Evolutionary conservation across 2,797 vertebrate genomes (phyloP), one percentile per base, ranked within the genome.

Genomic region (Pantherophis alleghaniensis): DNA sequence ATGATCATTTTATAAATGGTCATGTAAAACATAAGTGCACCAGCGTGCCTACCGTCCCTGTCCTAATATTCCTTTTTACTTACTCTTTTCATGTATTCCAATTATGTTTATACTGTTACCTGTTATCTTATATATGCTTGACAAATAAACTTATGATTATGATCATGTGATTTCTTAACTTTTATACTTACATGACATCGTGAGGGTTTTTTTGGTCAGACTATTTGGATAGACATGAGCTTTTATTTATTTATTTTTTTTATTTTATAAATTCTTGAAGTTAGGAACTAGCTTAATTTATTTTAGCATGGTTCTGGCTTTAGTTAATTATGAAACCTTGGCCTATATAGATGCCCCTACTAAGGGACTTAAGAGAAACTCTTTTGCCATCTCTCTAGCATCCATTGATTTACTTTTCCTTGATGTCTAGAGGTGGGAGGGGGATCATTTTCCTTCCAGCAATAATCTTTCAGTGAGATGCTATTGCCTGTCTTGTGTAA

Each of bases 391-490:
- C 96, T 96, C 55, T 96, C 96, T 95, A 95, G 96, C 94, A 94
- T 96, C 96, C 89, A 96, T 94, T 97, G 97, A 97, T 97, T 96
- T 97, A 97, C 95, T 96, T 97, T 92, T 91, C 96, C 96, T 94
- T 96, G 97, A 95, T 96, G 95, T 97, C 95, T 96, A 91, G 94
- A 79, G 59, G 94, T 97, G 97, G 97, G 97, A 57, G 32, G 24
- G 96, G 90, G 94, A 95, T 92, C 96, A 97, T 97, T 97, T 96
- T 47, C 96, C 95, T 97, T 96, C 95, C 93, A 98, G 97, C 95
- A 95, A 96, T 96, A 96, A 97, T 97, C 97, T 97, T 98, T 97
- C 97, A 97, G 61, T 97, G 97, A 97, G 97, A 96, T 97, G 95
- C 97, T 97, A 96, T 95, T 97, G 95, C 96, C 96, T 97, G 96